Conservation (phyloP, 2,113 vertebrate genomes). For the Notechis scutatus region DNA sequence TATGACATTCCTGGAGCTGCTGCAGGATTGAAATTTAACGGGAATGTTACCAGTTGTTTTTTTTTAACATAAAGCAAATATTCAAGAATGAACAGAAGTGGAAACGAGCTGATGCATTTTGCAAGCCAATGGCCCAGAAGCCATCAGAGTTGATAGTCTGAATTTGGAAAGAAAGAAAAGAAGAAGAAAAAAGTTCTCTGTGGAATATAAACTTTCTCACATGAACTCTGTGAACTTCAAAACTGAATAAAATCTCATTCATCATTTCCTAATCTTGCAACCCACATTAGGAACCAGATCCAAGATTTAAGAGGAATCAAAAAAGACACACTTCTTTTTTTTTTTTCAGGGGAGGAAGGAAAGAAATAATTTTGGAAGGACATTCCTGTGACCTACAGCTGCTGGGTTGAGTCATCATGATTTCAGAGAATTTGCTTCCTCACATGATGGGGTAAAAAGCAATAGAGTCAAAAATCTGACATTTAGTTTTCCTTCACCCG, state of each 20-base stretch:
- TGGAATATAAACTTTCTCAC: neutral
- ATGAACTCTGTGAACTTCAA: neutral
- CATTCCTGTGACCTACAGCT: slow-evolving; percentile 10
- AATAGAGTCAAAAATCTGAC: neutral
- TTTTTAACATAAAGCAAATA: slow-evolving; percentile 68
- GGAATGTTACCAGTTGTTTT: slow-evolving; percentile 62
- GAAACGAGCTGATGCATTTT: slow-evolving; percentile 48
- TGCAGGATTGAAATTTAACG: slow-evolving; percentile 65
- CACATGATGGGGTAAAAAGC: slow-evolving; percentile 18
- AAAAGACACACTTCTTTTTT: slow-evolving; percentile 9
- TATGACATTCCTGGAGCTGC: slow-evolving; percentile 60
- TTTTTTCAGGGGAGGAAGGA: slow-evolving; percentile 14
- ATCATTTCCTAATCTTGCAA: slow-evolving; percentile 54
- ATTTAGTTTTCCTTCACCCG: neutral
- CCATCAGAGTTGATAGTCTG: slow-evolving; percentile 45
- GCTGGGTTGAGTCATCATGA: slow-evolving; percentile 29
- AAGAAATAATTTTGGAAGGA: slow-evolving; percentile 33
- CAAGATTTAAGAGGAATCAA: slow-evolving; percentile 12
- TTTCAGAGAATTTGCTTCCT: neutral
- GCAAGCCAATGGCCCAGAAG: slow-evolving; percentile 49
- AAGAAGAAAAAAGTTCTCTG: slow-evolving; percentile 42
- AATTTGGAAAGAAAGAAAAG: neutral
- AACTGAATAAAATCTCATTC: slow-evolving; percentile 48
- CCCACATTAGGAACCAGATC: neutral
- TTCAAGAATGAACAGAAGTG: slow-evolving; percentile 59